Percentiles rank a stretch among this genome's conserved stretches.
phyloP scores from a whole-genome alignment of 2,113 vertebrate species.

The Paracanthobrama guichenoti region DNA sequence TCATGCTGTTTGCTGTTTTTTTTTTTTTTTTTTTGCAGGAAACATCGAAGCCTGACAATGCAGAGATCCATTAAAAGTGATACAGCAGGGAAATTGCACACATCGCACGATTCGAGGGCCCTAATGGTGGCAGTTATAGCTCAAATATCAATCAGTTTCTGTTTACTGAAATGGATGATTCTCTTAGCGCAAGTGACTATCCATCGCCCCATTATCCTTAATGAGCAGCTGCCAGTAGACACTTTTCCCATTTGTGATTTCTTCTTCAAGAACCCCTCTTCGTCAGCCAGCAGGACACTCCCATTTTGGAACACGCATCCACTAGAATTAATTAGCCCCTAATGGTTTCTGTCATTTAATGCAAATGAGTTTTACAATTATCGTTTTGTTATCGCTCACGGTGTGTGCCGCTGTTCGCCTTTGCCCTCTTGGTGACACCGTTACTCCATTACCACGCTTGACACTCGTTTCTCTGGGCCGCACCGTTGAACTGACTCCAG shows the following conservation, averaged over 20 bases:
- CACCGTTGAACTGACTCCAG: background rate
- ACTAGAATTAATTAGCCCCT: conserved; percentile 63
- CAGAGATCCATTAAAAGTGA: conserved; percentile 48
- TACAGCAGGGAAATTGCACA: conserved; percentile 50
- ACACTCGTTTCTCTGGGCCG: conserved; percentile 22
- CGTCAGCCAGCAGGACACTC: conserved; percentile 62
- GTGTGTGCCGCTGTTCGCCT: background rate
- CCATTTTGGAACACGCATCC: conserved; percentile 56
- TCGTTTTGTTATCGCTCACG: conserved; percentile 25
- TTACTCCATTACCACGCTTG: conserved; percentile 24
- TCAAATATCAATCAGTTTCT: conserved; percentile 63
- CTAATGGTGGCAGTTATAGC: conserved; percentile 58
- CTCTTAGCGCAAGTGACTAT: conserved; percentile 57
- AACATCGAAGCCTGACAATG: conserved; percentile 36
- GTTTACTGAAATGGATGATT: conserved; percentile 66
- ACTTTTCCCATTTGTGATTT: conserved; percentile 55
- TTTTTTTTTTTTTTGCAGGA: conserved; percentile 1
- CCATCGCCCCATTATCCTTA: conserved; percentile 61
- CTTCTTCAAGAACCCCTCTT: conserved; percentile 55
- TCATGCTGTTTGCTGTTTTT: conserved; percentile 25
- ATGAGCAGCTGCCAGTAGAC: conserved; percentile 61
- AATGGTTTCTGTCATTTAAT: conserved; percentile 61
- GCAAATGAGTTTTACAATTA: conserved; percentile 60
- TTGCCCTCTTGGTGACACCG: conserved; percentile 41
- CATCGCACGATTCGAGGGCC: conserved; percentile 38